Percentiles rank a stretch among this genome's conserved stretches.
Evolutionary conservation across 2,113 vertebrate species (phyloP).

Genomic region (Columba livia): DNA sequence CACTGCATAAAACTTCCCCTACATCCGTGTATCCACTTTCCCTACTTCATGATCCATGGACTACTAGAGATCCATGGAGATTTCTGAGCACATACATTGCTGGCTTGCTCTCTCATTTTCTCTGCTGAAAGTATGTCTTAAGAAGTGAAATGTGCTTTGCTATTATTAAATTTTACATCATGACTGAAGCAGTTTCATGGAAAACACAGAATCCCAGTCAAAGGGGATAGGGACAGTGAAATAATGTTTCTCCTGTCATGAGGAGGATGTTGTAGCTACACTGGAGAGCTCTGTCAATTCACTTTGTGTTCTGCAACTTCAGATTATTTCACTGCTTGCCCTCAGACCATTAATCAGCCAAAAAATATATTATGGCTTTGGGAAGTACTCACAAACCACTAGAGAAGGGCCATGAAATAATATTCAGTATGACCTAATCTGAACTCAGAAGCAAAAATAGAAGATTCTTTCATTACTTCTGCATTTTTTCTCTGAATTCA

Average conservation of each 20-base stretch:
- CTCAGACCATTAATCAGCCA: background rate
- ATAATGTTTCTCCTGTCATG: background rate
- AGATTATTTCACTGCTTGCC: background rate
- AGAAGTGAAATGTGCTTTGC: background rate
- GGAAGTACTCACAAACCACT: background rate
- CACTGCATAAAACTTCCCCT: background rate
- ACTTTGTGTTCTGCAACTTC: background rate
- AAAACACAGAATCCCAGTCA: background rate
- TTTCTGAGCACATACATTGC: background rate
- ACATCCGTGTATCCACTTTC: background rate
- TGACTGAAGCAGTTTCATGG: background rate
- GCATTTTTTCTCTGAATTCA: background rate
- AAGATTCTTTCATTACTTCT: background rate
- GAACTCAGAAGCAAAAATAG: background rate
- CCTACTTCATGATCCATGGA: background rate
- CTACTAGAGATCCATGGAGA: background rate
- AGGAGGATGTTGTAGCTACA: background rate
- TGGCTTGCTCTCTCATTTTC: background rate
- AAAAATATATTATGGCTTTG: background rate
- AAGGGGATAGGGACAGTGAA: background rate
- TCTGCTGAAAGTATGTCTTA: background rate
- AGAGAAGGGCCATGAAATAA: conserved; percentile 12
- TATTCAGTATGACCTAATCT: conserved; percentile 13
- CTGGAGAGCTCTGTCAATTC: background rate
- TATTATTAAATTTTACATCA: background rate